phyloP scores from a whole-genome alignment of 2,797 vertebrate species.

The Cyclopterus lumpus region DNA sequence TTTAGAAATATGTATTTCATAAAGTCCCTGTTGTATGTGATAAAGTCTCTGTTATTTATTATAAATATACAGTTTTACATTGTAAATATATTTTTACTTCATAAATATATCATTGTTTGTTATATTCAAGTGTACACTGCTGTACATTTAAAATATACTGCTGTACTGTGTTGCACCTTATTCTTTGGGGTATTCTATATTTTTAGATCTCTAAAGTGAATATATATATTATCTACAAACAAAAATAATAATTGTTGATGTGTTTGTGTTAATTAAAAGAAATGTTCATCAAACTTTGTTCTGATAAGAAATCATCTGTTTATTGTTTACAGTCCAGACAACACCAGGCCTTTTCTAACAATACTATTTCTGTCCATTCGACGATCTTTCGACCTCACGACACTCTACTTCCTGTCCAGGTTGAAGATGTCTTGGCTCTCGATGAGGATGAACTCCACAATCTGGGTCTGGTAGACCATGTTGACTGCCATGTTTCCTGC shows the following conservation, averaged over 20 bases:
- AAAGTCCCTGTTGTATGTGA: too few species aligned
- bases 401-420: slow-evolving; percentile 55
- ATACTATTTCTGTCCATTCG: background rate
- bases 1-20: too few species aligned
- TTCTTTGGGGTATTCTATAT: background rate
- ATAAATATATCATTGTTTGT: background rate
- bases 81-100: too few species aligned
- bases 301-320: background rate
- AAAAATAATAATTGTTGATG: background rate
- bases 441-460: slow-evolving; percentile 91
- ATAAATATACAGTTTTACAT: too few species aligned
- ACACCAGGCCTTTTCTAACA: background rate
- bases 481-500: slow-evolving; percentile 91
- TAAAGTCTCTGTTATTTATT: too few species aligned
- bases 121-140: background rate
- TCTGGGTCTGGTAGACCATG: slow-evolving; percentile 97
- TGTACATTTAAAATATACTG: background rate
- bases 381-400: too few species aligned
- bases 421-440: slow-evolving; percentile 90
- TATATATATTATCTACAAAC: background rate
- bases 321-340: background rate
- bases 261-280: background rate
- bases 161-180: background rate
- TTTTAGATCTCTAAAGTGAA: background rate
- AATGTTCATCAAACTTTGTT: background rate